Evolutionary conservation across 2,888 invertebrate genomes (phyloP), one percentile per base, ranked within the genome.

Genomic region (Heteropelma amictum): DNA sequence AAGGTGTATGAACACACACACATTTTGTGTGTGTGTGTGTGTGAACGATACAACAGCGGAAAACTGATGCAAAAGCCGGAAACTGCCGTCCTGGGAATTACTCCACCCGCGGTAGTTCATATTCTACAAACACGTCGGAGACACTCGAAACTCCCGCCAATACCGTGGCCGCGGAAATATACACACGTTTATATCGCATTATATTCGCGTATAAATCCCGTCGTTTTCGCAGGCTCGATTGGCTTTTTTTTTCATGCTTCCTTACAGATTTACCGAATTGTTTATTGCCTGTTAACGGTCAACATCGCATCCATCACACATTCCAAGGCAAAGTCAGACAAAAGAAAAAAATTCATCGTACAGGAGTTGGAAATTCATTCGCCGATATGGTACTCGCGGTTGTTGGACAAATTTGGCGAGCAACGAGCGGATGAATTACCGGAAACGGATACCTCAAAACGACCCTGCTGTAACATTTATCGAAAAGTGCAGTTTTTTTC

Each of bases 41-140:
- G 19, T 10, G 42, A 33, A 33, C 21, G 19, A 26, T 47, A 47
- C 47, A 53, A 58, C 64, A 58, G 54, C 58, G 68, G 67, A 68
- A 67, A 72, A 72, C 76, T 64, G 64, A 60, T 49, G 49, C 49
- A 73, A 73, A 76, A 51, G 60, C 68, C 58, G 38, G 68, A 73
- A 69, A 76, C 71, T 54, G 68, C 58, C 58, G 35, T 26, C 63
- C 40, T 64, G 77, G 77, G 69, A 74, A 77, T 77, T n/a, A n/a
- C n/a, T n/a, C n/a, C n/a, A 64, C 33, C 26, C 10, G 14, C 53
- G 7, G 10, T 33, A n/a, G 12, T 23, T 12, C 40, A 53, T 40
- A 45, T 19, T 51, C 58, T 63, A 69, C 58, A 35, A 33, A 7
- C 19, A 51, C n/a, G n/a, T 49, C 51, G 33, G 58, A 35, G 72